These are phyloP conservation scores for Pilophorus perplexus DNA, from an alignment of 2,888 invertebrate genomes.

Conservation along the genomic window DNA sequence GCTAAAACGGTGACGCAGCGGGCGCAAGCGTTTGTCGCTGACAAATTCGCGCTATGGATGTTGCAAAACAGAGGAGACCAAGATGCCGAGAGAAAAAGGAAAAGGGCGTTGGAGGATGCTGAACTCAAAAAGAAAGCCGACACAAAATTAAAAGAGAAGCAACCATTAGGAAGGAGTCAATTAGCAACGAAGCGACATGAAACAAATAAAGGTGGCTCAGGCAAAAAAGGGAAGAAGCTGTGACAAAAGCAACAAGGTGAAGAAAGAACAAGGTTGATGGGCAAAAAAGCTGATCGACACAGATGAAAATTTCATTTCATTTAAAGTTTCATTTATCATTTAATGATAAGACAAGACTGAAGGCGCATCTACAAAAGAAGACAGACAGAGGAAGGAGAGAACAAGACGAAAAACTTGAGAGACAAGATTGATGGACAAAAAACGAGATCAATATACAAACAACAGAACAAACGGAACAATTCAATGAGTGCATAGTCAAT, in stretches of 20 bases:
- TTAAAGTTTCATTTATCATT: slow-evolving; percentile 12
- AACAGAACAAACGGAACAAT: no score
- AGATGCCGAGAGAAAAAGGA: background rate
- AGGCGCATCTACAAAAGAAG: no score
- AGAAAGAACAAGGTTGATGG: no score
- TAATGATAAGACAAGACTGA: slow-evolving; percentile 45
- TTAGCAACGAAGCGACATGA: background rate
- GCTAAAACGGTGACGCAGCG: slow-evolving; percentile 41
- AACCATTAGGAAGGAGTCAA: background rate
- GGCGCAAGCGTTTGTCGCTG: slow-evolving; percentile 41
- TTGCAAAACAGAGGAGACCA: slow-evolving; percentile 36
- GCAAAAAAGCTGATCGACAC: no score
- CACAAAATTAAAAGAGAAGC: background rate
- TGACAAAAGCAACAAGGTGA: no score
- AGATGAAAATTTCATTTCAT: no score
- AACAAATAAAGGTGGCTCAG: background rate
- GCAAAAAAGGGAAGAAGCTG: background rate
- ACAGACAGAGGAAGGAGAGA: no score
- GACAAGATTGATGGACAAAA: no score
- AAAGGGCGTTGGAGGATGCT: background rate
- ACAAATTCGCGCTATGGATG: slow-evolving; percentile 45
- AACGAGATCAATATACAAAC: no score
- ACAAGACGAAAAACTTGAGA: no score
- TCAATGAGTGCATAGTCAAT: no score
- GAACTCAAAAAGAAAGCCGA: background rate